A percentile compares a stretch with the other conserved stretches of the same genome.
phyloP scores from a whole-genome alignment of 2,113 vertebrate species.

The Astur gentilis region DNA sequence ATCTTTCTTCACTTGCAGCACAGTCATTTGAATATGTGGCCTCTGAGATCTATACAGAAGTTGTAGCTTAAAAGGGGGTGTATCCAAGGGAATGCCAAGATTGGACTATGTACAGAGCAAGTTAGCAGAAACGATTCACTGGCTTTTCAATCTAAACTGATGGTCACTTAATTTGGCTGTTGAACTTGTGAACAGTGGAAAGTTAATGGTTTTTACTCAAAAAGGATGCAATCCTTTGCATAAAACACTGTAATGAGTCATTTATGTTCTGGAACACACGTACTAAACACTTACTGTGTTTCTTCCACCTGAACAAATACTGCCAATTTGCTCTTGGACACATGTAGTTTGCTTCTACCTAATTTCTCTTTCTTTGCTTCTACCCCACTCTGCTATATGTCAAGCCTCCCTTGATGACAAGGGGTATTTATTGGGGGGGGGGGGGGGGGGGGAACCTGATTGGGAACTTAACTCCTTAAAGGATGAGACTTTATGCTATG shows the following conservation, averaged over 20 bases:
- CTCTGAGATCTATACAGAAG: not conserved
- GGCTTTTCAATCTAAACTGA: not conserved
- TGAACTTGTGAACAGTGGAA: not conserved
- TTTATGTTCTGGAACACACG: not conserved
- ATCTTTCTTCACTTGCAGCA: not conserved
- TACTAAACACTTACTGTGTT: not conserved
- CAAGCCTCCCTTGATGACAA: not conserved
- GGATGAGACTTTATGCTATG: not conserved
- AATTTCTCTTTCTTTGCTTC: not conserved
- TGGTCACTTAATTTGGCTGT: not conserved
- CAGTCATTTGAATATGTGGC: not conserved
- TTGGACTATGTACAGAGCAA: not conserved
- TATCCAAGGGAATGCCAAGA: not conserved
- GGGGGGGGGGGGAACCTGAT: not conserved
- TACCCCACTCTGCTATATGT: not conserved
- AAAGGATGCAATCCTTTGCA: not conserved
- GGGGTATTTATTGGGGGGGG: not conserved
- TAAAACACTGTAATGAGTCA: not conserved
- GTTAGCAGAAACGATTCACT: not conserved
- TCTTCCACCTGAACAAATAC: not conserved
- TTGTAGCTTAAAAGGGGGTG: not conserved
- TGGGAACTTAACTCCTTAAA: not conserved
- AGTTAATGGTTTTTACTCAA: not conserved
- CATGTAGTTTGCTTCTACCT: not conserved
- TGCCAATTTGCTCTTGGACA: not conserved